Evolutionary conservation across 2,113 vertebrate species (phyloP).

Genomic region (Albula goreensis): DNA sequence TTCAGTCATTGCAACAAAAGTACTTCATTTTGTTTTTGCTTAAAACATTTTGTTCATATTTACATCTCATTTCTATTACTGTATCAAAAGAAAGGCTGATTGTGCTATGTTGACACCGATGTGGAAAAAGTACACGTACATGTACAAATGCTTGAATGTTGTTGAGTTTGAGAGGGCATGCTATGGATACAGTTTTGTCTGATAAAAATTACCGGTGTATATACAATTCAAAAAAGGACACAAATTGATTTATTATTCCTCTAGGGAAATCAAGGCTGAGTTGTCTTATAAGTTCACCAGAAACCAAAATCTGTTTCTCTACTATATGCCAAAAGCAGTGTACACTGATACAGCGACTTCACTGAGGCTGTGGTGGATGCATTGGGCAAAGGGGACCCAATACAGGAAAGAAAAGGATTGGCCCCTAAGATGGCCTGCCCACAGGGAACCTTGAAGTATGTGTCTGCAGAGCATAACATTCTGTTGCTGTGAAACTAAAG

Average conservation of each 20-base stretch:
- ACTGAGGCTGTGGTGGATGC: constrained; percentile 72
- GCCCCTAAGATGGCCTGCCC: constrained; percentile 26
- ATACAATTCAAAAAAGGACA: constrained; percentile 25
- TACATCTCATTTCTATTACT: constrained; percentile 53
- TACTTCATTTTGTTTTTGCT: constrained; percentile 24
- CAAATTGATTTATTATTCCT: constrained; percentile 20
- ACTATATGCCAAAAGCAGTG: constrained; percentile 12
- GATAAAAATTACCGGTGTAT: background rate
- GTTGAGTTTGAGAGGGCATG: constrained; percentile 64
- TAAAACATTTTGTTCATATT: constrained; percentile 46
- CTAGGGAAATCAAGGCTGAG: constrained; percentile 49
- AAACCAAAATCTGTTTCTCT: constrained; percentile 39
- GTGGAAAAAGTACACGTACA: constrained; percentile 42
- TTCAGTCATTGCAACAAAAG: constrained; percentile 15
- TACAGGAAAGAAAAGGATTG: constrained; percentile 52
- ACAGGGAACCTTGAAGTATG: constrained; percentile 45
- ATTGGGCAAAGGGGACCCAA: constrained; percentile 66
- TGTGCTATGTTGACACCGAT: constrained; percentile 51
- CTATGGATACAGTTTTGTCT: constrained; percentile 58
- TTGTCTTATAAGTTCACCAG: constrained; percentile 39
- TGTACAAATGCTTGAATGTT: constrained; percentile 61
- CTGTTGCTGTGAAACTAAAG: background rate
- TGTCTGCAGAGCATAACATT: background rate
- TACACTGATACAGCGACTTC: constrained; percentile 67
- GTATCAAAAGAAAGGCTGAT: constrained; percentile 52